Base-by-base conservation (phyloP, 2,113 vertebrate species). In the Pleuronectes platessa region DNA sequence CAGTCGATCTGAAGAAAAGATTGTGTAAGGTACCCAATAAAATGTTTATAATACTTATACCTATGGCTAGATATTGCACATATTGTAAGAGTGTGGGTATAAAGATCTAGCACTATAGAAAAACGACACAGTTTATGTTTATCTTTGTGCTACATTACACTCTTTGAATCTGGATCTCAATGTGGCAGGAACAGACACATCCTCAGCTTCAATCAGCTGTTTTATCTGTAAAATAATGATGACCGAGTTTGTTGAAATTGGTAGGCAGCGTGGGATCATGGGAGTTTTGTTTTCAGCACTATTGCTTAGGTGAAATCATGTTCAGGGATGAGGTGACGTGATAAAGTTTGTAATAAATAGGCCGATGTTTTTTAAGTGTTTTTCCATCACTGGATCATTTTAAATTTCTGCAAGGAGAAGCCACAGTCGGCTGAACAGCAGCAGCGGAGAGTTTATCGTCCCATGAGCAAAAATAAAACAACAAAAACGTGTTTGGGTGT, bases 1-100 rank as follows among this genome's bases (percentile, higher is more conserved):
- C 54, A 53, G 60, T 24, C 75, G 74, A 71, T 75, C 61, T 74
- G 51, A 51, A 31, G 63, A 66, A 27, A 67, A 79, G 56, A 17
- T 47, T 5, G 45, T 1, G 14, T 47, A 47, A 15, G 45, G 13
- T 40, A 40, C 37, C 11, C 37, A 40, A 40, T 40, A 10, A 10
- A 12, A 11, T 40, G 37, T 40, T 17, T 47, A 5, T 47, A 13
- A 3, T 47, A 17, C 45, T 17, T 17, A 47, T 47, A 17, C 31
- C 31, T 9, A 35, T 35, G 27, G 11, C 42, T 14, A 13, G 13
- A 47, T 47, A 14, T 47, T 14, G 3, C 13, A 49, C 45, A 18
- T 49, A 49, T 18, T 49, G 45, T 49, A 49, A 49, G 17, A 49
- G 42, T 13, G 42, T 45, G 11, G 42, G 42, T 18, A 49, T 17